These are phyloP conservation scores for Eustalomyia histrio DNA, from an alignment of 2,888 invertebrate genomes.

Conservation along the genomic window DNA sequence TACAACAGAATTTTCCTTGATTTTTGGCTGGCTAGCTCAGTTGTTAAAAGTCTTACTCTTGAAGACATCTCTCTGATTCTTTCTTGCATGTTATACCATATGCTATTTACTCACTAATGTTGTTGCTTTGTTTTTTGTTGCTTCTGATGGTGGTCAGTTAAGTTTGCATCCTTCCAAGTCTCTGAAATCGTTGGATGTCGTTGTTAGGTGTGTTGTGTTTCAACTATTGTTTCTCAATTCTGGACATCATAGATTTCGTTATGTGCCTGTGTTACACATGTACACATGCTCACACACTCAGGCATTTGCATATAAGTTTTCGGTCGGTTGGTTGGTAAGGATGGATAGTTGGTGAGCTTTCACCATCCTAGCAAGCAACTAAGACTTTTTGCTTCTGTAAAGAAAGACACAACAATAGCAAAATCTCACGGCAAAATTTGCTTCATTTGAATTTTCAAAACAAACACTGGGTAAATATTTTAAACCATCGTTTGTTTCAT, in stretches of 20 bases:
- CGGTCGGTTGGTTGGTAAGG: conserved; percentile 21
- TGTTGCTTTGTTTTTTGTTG: neutral
- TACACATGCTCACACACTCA: conserved; percentile 9
- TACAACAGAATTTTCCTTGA: conserved; percentile 42
- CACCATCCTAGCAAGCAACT: conserved; percentile 46
- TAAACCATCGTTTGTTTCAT: neutral
- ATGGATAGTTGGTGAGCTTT: conserved; percentile 50
- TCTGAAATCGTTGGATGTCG: conserved; percentile 51
- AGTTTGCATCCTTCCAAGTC: conserved; percentile 46
- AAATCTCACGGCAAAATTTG: conserved; percentile 57
- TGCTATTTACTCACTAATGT: neutral
- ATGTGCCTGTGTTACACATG: conserved; percentile 12
- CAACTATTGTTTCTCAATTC: conserved; percentile 63
- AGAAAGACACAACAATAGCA: conserved; percentile 34
- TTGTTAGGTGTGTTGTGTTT: conserved; percentile 56
- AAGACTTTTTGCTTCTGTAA: conserved; percentile 33
- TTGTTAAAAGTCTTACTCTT: conserved; percentile 56
- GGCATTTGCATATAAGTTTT: conserved; percentile 30
- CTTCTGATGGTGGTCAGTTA: conserved; percentile 55
- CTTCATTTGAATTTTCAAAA: conserved; percentile 50
- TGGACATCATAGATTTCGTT: conserved; percentile 61
- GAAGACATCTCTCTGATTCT: conserved; percentile 62
- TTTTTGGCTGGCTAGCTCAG: conserved; percentile 25
- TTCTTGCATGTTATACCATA: conserved; percentile 58
- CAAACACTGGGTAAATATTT: conserved; percentile 35